Conservation (phyloP, 1,140 invertebrate genomes). For the Scaptodrosophila lebanonensis region DNA sequence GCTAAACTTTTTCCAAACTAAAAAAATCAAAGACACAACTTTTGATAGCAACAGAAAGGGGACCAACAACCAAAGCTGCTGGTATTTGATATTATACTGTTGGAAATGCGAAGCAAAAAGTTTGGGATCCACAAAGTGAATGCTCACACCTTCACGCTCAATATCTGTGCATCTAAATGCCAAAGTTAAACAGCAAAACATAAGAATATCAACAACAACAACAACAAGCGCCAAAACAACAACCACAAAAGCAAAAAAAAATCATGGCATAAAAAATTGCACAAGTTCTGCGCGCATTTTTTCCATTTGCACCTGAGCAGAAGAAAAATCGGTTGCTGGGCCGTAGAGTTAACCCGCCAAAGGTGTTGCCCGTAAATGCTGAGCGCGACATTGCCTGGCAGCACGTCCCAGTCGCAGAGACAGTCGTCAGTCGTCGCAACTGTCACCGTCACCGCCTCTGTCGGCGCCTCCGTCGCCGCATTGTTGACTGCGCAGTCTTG, state of each 20-base stretch:
- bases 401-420: slow-evolving; percentile 5
- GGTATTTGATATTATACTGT: too few relatives aligned
- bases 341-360: slow-evolving; percentile 14
- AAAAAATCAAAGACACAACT: too few relatives aligned
- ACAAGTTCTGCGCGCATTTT: slow-evolving; percentile 31
- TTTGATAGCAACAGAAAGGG: too few relatives aligned
- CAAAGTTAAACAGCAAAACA: slow-evolving; percentile 23
- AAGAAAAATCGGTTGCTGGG: slow-evolving; percentile 42
- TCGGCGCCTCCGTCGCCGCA: slow-evolving; percentile 1
- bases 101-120: too few relatives aligned
- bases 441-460: slow-evolving; percentile 1
- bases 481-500: slow-evolving; percentile 41
- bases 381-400: slow-evolving; percentile 39
- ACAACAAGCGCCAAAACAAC: too few relatives aligned
- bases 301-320: slow-evolving; percentile 48
- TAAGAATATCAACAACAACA: too few relatives aligned
- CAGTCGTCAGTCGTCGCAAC: neutral
- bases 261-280: slow-evolving; percentile 5
- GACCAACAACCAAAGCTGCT: slow-evolving; percentile 22
- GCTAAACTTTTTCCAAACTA: too few relatives aligned
- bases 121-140: neutral
- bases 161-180: slow-evolving; percentile 51
- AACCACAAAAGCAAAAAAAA: neutral
- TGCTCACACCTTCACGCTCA: slow-evolving; percentile 23
- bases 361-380: slow-evolving; percentile 51